Evolutionary conservation across 2,888 invertebrate species (phyloP), one percentile per base, ranked within the genome.

Genomic region (Xanthia icteritia): DNA sequence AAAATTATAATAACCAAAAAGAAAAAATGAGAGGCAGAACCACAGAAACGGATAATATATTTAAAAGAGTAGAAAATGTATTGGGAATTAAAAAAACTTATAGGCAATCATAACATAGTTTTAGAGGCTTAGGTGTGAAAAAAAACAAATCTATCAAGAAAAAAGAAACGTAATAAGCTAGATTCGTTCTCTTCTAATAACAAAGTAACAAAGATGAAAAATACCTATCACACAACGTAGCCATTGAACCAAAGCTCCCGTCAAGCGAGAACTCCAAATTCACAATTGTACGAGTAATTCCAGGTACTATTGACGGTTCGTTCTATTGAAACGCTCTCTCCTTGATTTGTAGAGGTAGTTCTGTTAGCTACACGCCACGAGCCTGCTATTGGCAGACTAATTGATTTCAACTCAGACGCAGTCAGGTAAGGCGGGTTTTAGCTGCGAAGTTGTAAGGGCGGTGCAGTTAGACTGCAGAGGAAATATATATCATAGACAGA

Each of bases 321-420:
- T 72, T 73, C 73, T 66, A 81, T 86, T 76, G 83, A 85, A 83
- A 61, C 74, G 67, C 64, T 85, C 78, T 73, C 81, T 54, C 80
- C 69, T 79, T 84, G 86, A 89, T 87, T 88, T 86, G 83, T 87
- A 66, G 69, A 76, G 82, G 71, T 84, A 78, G 69, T 65, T 75
- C 83, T 76, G 81, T 63, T 85, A 68, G 76, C 73, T 79, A 73
- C 67, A 69, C 77, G 60, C 76, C 20, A 58, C 71, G 77, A 54
- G 85, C 67, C 86, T 93, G 92, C 89, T 83, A 87, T 89, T 93
- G 93, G 91, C 93, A 93, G 91, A 79, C 91, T 92, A 93, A 93
- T 93, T 93, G 93, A 92, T 92, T 93, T 89, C 90, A 80, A 89
- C 88, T 90, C 86, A 83, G 89, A 91, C 86, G 89, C 89, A 90